phyloP scores from a whole-genome alignment of 2,888 invertebrate genomes.

The Synergus laeviventris region DNA sequence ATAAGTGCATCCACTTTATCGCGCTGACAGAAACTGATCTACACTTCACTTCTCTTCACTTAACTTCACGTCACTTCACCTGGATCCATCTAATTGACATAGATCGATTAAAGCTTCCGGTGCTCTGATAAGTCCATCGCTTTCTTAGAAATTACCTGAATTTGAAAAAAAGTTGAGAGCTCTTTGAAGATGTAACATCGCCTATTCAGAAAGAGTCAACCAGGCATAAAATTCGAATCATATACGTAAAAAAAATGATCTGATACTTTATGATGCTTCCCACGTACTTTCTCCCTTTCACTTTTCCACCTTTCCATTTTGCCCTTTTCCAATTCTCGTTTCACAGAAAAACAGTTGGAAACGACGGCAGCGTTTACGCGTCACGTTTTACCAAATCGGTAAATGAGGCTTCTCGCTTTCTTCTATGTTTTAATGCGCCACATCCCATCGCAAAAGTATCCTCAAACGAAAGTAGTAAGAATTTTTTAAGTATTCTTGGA shows the following conservation, averaged over 20 bases:
- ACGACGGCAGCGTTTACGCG: background rate
- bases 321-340: background rate
- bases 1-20: background rate
- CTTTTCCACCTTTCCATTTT: background rate
- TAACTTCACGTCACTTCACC: background rate
- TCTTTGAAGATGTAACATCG: background rate
- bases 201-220: background rate
- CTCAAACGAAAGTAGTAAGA: background rate
- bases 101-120: background rate
- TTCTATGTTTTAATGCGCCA: conserved; percentile 4
- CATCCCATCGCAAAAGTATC: background rate
- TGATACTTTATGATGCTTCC: background rate
- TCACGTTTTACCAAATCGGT: conserved; percentile 1
- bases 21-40: background rate
- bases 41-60: background rate
- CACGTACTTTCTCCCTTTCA: background rate
- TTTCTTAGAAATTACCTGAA: background rate
- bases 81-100: background rate
- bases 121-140: background rate
- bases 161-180: background rate
- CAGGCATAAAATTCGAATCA: background rate
- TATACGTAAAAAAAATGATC: background rate
- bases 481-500: background rate
- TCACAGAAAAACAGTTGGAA: background rate
- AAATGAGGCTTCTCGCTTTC: background rate